A percentile compares a stretch with the other conserved stretches of the same genome.
Conservation (phyloP, 37 sponge, comb jelly and placozoan genomes). For the Haliclona indistincta region DNA sequence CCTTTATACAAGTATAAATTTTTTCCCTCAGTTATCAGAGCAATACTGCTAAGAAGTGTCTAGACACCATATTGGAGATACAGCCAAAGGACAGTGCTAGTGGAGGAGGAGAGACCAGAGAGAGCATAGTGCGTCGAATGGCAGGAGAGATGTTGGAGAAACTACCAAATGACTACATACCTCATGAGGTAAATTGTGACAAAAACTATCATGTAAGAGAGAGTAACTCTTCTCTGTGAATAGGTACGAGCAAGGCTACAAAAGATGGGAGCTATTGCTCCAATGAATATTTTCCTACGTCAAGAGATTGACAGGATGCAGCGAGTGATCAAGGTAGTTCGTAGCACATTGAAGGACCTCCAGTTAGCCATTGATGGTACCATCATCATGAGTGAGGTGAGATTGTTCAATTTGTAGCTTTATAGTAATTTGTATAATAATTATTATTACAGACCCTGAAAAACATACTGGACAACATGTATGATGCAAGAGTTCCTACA, state of each 20-base stretch:
- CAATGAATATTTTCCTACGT: conserved; percentile 99
- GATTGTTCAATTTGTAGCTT: too few relatives aligned
- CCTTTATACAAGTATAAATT: background rate
- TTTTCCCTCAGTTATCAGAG: conserved; percentile 76
- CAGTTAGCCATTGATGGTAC: conserved; percentile 99
- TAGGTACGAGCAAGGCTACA: conserved; percentile 82
- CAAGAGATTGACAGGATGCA: conserved; percentile 99
- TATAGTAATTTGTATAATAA: background rate
- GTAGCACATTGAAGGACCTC: conserved; percentile 93
- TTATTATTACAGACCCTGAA: conserved; percentile 67
- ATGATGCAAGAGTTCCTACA: conserved; percentile 95
- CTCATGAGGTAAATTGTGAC: conserved; percentile 79
- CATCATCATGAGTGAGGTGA: conserved; percentile 98
- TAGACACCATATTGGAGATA: conserved; percentile 95
- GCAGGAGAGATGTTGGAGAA: conserved; percentile 98
- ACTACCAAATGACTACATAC: conserved; percentile 89
- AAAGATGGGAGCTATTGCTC: conserved; percentile 96
- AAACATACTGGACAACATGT: conserved; percentile 95
- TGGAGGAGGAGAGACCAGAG: conserved; percentile 98
- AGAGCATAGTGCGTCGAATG: conserved; percentile 87
- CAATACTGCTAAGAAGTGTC: conserved; percentile 80
- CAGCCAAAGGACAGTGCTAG: conserved; percentile 97
- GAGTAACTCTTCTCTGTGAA: background rate
- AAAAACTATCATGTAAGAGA: background rate
- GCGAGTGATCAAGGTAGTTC: conserved; percentile 87